Base-by-base conservation (phyloP, 2,797 vertebrate genomes). In the Sebastes diploproa region DNA sequence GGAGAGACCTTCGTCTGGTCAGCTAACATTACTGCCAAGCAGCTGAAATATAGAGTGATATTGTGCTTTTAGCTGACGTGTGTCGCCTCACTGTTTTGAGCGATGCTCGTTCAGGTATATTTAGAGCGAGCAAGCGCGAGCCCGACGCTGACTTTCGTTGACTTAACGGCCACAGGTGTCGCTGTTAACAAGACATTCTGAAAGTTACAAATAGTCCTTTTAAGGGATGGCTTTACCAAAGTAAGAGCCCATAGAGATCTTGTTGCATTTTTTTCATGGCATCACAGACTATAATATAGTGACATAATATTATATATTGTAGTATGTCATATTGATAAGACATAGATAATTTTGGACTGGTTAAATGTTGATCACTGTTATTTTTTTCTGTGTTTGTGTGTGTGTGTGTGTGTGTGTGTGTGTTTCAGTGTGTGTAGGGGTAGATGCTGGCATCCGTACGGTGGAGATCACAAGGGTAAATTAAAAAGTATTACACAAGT, bases 381-480 rank as follows among this genome's bases (percentile, higher is more conserved):
- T 25, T 3, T 25, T 59, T 23, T 6, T 73, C 14, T 86, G 46
- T 74, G 50, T 65, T 55, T 92, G 12, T 27, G 23, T 52, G 23
- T 20, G 12, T 36, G 25, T 25, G 25, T 25, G 25, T 25, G 25
- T 13, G 14, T 54, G 23, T 20, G 14, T 42, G 6, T 42, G 2
- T 42, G 2, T 36, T 36, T 36, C 34, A 36, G 14, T 67, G 64
- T 92, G 23, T 46, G 22, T 20, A 96, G 96, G 92, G 54, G 77
- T 72, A 16, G 96, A 97, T 67, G 83, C 34, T 42, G 95, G 93
- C 56, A 75, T 96, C 4, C 96, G 98, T 62, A 96, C 95, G 1
- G 97, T 99, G 91, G 97, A 97, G 78, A 96, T 99, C 90, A 95
- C 81, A 2, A 94, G 97, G 95, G 98, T 99, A 94, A 64, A 42